Base-by-base conservation (phyloP, 1,140 invertebrate species). In the Calephelis nemesis region DNA sequence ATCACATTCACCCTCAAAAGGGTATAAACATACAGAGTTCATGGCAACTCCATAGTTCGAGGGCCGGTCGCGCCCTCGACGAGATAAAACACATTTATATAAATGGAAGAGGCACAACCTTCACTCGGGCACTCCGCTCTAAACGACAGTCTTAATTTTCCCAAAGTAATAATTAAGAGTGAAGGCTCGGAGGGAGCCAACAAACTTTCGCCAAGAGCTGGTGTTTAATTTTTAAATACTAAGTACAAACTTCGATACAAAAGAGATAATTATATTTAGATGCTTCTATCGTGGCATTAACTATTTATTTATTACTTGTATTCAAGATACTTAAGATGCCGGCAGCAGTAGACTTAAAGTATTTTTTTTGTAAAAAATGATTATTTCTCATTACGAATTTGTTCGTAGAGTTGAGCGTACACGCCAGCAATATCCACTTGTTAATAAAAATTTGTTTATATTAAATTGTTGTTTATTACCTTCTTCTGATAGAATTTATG, bases 81-180 rank as follows among this genome's bases (percentile, higher is more conserved):
- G 78, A 88, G 83, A 91, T 88, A 89, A 90, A 88, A 83, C 85
- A 88, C 86, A 88, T 90, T 89, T 88, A 87, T 85, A 89, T 87
- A 89, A 90, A 90, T 89, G 89, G 82, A 83, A 82, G 77, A 75
- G 78, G 78, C 78, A 74, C 77, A 85, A 83, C 86, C 84, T 88
- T 80, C 79, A 81, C 74, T 77, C 78, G 82, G 84, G 86, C 82
- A 85, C 87, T 91, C 81, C 68, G 72, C 79, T 71, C 81, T 91
- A 89, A 90, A 88, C 90, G 90, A 91, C 89, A 91, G 83, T 91
- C 92, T 92, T 92, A 92, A 92, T 92, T 92, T 92, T 91, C 84
- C 85, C 91, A 92, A 92, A 92, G 92, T 92, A 92, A 91, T 92
- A 92, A 92, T 92, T 92, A 92, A 92, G 91, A 92, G 90, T 91